Evolutionary conservation across 2,888 invertebrate species (phyloP).

Genomic region (Aproaerema taeniolella): DNA sequence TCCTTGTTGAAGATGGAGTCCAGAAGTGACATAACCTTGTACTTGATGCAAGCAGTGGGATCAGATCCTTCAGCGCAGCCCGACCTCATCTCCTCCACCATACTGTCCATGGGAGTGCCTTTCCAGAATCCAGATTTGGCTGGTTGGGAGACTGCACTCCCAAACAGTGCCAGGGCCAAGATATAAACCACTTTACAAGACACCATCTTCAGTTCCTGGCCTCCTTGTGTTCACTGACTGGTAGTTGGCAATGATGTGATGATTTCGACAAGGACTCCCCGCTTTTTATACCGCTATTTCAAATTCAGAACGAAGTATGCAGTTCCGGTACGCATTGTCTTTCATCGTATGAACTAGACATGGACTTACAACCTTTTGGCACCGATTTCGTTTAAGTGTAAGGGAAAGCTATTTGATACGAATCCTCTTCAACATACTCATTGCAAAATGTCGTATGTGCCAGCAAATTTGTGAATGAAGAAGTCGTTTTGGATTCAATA

Average conservation of each 20-base stretch:
- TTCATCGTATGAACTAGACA: constrained; percentile 46
- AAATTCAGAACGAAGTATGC: constrained; percentile 65
- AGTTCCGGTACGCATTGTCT: constrained; percentile 72
- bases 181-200: constrained; percentile 69
- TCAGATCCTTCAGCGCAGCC: constrained; percentile 86
- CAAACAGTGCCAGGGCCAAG: constrained; percentile 72
- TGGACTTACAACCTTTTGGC: constrained; percentile 57
- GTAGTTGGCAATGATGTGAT: constrained; percentile 66
- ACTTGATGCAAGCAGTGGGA: constrained; percentile 89
- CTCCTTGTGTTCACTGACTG: constrained; percentile 60
- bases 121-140: constrained; percentile 83
- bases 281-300: constrained; percentile 78
- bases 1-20: constrained; percentile 89
- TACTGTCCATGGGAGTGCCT: constrained; percentile 82
- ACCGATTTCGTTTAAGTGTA: constrained; percentile 45
- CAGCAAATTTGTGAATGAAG: constrained; percentile 28
- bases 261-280: constrained; percentile 62
- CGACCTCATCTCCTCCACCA: constrained; percentile 86
- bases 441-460: constrained; percentile 54
- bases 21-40: constrained; percentile 87
- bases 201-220: constrained; percentile 52
- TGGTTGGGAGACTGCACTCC: constrained; percentile 78
- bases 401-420: constrained; percentile 76
- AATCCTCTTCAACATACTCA: constrained; percentile 45
- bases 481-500: constrained; percentile 45